Evolutionary conservation across 1,140 invertebrate species (phyloP), one percentile per base, ranked within the genome.

Genomic region (Aphelinus atriplicis): DNA sequence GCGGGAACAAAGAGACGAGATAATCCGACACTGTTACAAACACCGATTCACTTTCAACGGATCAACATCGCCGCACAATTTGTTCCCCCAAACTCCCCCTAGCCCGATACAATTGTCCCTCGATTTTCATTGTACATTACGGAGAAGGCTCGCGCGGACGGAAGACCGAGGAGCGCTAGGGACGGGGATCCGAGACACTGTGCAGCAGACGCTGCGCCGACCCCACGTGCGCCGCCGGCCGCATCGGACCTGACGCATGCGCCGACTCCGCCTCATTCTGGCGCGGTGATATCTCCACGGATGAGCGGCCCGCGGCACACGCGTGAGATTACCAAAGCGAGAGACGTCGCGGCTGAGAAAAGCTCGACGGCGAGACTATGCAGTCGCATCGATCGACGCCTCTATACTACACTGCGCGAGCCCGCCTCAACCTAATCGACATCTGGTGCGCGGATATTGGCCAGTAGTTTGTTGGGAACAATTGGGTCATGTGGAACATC

Each of bases 341-440:
- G 9, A 56, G 43, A 55, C 64, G 46, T 66, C 64, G 42, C 51
- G 7, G 65, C n/a, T 50, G 51, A 67, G 51, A 46, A 67, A 68
- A 68, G 56, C 58, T 68, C 48, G 55, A 55, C 46, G 65, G 56
- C 56, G 66, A 68, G n/a, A 10, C 66, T n/a, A 68, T 53, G 6
- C 53, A 47, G 42, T 7, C 9, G 66, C 7, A 68, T 68, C 66
- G 66, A 68, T 68, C n/a, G 63, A 48, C 61, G 4, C 5, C 5
- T 26, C 58, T 60, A 7, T 7, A 60, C 45, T 60, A 7, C 45
- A 45, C 26, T 26, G 26, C 26, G 26, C 26, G 26, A 26, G 26
- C 26, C 26, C 26, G 26, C n/a, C 42, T 2, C 1, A 66, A 53
- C 3, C 50, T 7, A 66, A 51, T 68, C 46, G 53, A 68, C 65